phyloP scores from a whole-genome alignment of 2,797 vertebrate species.

The Spheniscus humboldti region DNA sequence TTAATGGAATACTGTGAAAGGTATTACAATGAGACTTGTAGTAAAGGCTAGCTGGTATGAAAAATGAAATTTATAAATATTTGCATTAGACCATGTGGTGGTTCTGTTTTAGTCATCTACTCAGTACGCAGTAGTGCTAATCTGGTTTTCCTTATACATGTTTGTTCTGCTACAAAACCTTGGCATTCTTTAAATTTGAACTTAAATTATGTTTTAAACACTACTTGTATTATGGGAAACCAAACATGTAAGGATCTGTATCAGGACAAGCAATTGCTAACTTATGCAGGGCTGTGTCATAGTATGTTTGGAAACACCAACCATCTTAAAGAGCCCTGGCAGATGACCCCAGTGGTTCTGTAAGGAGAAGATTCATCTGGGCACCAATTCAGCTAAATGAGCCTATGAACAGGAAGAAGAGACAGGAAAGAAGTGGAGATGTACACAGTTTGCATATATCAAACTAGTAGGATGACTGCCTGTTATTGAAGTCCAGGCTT shows the following conservation, averaged over 20 bases:
- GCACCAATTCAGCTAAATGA: neutral
- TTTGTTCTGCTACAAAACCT: neutral
- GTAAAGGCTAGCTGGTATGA: neutral
- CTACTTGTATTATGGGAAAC: neutral
- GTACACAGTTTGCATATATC: accelerated
- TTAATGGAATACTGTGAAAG: neutral
- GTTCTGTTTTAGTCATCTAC: neutral
- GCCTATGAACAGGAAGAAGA: neutral
- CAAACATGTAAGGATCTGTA: neutral
- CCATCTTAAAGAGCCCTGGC: neutral
- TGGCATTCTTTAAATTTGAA: neutral
- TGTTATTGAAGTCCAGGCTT: neutral
- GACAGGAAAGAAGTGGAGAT: neutral
- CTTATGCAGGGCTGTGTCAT: neutral
- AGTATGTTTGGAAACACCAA: neutral
- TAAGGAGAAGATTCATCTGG: neutral
- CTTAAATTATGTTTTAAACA: neutral
- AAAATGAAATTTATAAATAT: neutral
- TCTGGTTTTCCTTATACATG: neutral
- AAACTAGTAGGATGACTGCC: neutral
- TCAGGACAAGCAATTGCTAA: neutral
- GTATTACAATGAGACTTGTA: neutral
- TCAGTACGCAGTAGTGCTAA: neutral
- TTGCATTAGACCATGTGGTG: neutral
- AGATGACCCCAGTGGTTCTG: neutral